These are phyloP conservation scores for Drosophila fulvimacula DNA, from an alignment of 2,888 invertebrate species.

Conservation along the genomic window DNA sequence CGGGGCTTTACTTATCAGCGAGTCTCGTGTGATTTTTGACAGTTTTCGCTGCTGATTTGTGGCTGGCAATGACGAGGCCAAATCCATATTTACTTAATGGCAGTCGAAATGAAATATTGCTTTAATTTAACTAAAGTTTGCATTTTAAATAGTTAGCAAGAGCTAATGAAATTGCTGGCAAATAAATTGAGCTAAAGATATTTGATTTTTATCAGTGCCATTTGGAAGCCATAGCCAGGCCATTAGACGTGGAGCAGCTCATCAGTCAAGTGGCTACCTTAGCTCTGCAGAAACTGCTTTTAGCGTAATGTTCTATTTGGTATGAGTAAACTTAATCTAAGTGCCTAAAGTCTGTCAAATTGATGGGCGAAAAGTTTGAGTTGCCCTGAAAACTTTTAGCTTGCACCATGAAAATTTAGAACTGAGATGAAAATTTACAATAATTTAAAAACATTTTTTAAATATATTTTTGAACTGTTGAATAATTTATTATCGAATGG, in stretches of 20 bases:
- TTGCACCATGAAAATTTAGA: too few species aligned
- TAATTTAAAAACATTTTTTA: too few species aligned
- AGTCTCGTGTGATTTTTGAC: conserved; percentile 44
- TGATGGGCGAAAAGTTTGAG: too few species aligned
- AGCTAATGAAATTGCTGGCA: not conserved
- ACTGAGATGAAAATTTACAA: too few species aligned
- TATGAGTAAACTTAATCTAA: too few species aligned
- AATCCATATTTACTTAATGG: not conserved
- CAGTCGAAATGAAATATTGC: not conserved
- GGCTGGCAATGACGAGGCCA: conserved; percentile 7
- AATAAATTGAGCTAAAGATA: not conserved
- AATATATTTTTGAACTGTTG: too few species aligned
- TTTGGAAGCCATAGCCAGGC: not conserved
- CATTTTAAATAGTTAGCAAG: not conserved
- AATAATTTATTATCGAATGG: not conserved
- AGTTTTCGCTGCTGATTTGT: conserved; percentile 41
- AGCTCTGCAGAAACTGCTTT: too few species aligned
- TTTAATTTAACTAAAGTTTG: not conserved
- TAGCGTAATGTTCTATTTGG: too few species aligned
- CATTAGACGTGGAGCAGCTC: too few species aligned
- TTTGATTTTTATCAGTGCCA: not conserved
- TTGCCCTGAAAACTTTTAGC: too few species aligned
- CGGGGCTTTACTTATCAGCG: conserved; percentile 22
- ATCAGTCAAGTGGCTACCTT: too few species aligned
- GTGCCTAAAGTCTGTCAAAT: too few species aligned